Base-by-base conservation (phyloP, 2,113 vertebrate species). In the Atractosteus spatula region DNA sequence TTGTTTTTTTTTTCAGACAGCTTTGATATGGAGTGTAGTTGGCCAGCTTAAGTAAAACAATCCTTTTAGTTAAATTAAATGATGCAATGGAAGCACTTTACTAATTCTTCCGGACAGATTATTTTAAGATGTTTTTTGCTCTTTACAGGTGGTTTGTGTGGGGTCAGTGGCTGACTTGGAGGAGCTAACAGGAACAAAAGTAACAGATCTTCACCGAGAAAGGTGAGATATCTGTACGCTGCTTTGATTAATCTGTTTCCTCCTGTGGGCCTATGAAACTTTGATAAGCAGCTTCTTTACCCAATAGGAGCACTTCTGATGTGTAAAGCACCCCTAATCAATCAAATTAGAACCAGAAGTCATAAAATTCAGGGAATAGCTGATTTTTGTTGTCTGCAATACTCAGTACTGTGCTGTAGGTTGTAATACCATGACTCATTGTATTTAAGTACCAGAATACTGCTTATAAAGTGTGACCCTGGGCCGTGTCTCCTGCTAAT, bases 161-260 rank as follows among this genome's bases (percentile, higher is more conserved):
- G 96, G 96, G 5, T 99, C 97, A 43, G 8, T 96, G 17, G 90
- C 87, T 41, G 96, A 99, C 69, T 82, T 99, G 82, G 96, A 97
- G 81, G 94, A 96, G 70, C 84, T 98, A 43, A 90, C 92, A 0
- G 95, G 96, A 83, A 80, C 79, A 54, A 97, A 93, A 90, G 76
- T 97, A 70, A 90, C 93, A 0, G 97, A 99, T 90, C 93, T 99
- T 69, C 97, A 99, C 83, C 90, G 97, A 79, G 97, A 99, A 83
- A 98, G 88, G 97, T 99, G 71, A 82, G 91, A 91, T 82, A 79
- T 67, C 8, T 72, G 75, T 77, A 55, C 42, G 17, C 14, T 68
- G 3, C 16, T 0, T 2, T 69, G 70, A 57, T 76, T 41, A 51
- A 10, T 63, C 5, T 70, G 44, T 54, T 29, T 45, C 54, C 42